These are phyloP conservation scores for Pentalonia nigronervosa DNA, from an alignment of 1,140 invertebrate genomes.

Conservation along the genomic window DNA sequence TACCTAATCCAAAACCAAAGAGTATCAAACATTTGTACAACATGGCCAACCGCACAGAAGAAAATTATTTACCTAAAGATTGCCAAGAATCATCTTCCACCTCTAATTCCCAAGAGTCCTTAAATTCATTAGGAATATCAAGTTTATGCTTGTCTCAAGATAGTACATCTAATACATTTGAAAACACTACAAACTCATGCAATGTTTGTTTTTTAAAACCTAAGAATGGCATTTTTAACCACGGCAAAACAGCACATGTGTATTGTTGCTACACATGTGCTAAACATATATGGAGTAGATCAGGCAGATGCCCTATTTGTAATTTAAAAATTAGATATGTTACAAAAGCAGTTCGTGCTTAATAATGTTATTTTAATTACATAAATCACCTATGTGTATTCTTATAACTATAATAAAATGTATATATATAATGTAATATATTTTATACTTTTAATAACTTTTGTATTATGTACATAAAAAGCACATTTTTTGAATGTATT, in stretches of 20 bases:
- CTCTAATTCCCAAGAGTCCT: conserved; percentile 47
- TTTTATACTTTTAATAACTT: not conserved
- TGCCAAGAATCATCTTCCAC: not conserved
- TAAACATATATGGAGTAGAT: conserved; percentile 69
- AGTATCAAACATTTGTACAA: conserved; percentile 35
- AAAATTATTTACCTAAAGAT: not conserved
- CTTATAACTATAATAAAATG: not conserved
- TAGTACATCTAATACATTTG: not conserved
- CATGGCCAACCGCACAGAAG: not conserved
- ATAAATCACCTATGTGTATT: not conserved
- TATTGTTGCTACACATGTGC: conserved; percentile 76
- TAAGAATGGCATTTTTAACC: conserved; percentile 73
- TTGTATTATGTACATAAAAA: too few relatives aligned
- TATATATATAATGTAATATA: not conserved
- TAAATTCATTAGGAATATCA: conserved; percentile 36
- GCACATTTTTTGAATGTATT: too few relatives aligned
- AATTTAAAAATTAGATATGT: conserved; percentile 73
- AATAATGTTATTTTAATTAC: not conserved
- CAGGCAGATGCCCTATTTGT: conserved; percentile 73
- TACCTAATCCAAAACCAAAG: not conserved
- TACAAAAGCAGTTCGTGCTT: conserved; percentile 14
- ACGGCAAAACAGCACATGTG: conserved; percentile 71
- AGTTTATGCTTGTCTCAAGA: conserved; percentile 1
- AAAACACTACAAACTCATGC: conserved; percentile 63
- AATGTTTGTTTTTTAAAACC: conserved; percentile 69